Percentiles rank a stretch among this genome's conserved stretches.
Evolutionary conservation across 2,113 vertebrate species (phyloP).

Genomic region (Erinaceus europaeus): DNA sequence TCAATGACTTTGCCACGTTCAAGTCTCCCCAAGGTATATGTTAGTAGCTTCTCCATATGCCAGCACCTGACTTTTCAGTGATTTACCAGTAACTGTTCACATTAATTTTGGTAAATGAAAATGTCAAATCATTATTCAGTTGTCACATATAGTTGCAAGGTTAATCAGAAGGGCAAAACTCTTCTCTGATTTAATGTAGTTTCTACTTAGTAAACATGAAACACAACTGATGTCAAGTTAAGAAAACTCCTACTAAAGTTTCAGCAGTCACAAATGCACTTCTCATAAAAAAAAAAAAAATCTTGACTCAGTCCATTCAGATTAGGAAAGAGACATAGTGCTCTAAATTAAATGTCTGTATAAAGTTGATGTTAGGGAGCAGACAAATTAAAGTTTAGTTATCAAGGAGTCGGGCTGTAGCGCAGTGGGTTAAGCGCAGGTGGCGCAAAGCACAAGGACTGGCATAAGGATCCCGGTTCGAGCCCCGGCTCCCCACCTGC

Average conservation of each 20-base stretch:
- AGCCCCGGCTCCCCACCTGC: no score
- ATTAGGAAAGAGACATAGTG: background rate
- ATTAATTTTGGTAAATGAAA: slow-evolving; percentile 29
- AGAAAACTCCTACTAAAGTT: background rate
- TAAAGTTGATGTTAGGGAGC: background rate
- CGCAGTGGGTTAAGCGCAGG: background rate
- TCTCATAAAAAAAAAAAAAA: slow-evolving; percentile 1
- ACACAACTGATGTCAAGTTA: background rate
- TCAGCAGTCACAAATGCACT: background rate
- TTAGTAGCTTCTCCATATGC: background rate
- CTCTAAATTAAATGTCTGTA: background rate
- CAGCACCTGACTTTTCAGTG: background rate
- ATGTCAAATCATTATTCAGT: background rate
- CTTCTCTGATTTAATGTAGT: background rate
- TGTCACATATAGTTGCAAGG: background rate
- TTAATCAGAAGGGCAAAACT: background rate
- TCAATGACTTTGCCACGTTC: background rate
- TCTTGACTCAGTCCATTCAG: background rate
- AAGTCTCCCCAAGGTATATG: background rate
- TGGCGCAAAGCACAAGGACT: background rate
- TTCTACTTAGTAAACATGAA: background rate
- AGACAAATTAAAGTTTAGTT: background rate
- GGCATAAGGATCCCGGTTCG: background rate
- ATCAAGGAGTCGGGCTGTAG: background rate
- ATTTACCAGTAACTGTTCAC: background rate